phyloP scores from a whole-genome alignment of 2,113 vertebrate species.

The Corynorhinus townsendii region DNA sequence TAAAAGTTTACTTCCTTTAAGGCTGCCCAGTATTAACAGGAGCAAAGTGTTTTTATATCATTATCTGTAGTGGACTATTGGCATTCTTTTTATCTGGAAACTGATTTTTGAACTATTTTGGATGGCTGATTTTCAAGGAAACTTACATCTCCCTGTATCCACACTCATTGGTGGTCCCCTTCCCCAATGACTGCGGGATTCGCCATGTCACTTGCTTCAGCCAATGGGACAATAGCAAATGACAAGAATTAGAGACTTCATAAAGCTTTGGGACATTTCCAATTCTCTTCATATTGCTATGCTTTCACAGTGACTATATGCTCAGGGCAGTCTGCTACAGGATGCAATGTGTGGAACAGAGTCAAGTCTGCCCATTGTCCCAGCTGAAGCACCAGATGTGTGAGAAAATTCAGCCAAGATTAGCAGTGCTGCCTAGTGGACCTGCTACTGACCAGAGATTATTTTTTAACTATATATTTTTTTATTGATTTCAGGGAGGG shows the following conservation, averaged over 20 bases:
- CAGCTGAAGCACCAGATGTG: not conserved
- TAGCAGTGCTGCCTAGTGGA: not conserved
- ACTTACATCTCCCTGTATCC: not conserved
- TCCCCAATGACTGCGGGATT: not conserved
- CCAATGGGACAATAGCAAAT: not conserved
- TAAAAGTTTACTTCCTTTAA: not conserved
- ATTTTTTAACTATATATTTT: too few relatives aligned
- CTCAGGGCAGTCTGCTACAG: not conserved
- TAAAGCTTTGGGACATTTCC: not conserved
- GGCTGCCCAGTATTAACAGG: not conserved
- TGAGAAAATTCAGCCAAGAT: not conserved
- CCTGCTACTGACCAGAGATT: not conserved
- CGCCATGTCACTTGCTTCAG: not conserved
- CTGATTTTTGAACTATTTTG: not conserved
- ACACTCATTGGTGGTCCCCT: not conserved
- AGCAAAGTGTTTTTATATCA: not conserved
- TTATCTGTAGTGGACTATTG: not conserved
- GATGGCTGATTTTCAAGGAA: constrained; percentile 1
- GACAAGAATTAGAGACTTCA: not conserved
- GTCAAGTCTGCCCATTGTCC: not conserved
- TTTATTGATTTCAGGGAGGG: too few relatives aligned
- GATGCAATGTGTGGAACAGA: not conserved
- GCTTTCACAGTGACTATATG: not conserved
- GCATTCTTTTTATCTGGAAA: not conserved
- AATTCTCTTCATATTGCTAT: not conserved